phyloP scores from a whole-genome alignment of 2,888 invertebrate species.

The Zaprionus lineosus region DNA sequence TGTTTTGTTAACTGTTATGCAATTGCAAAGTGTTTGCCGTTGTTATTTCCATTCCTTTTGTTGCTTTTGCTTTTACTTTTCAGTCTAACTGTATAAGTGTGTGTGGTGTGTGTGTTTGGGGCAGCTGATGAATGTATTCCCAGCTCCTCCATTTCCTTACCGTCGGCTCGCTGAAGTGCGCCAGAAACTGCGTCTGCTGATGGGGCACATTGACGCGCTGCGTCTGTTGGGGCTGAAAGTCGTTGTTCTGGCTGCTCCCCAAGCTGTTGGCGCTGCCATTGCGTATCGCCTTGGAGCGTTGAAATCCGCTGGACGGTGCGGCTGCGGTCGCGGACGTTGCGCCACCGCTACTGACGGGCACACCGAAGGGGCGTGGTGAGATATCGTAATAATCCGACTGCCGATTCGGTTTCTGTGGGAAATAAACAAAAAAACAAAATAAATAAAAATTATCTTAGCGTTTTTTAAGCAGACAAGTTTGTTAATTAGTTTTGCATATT shows the following conservation, averaged over 20 bases:
- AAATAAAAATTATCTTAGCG: constrained; percentile 12
- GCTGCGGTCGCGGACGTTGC: constrained; percentile 43
- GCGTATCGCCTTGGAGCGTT: constrained; percentile 80
- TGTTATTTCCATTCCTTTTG: constrained; percentile 24
- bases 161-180: constrained; percentile 81
- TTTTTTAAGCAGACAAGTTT: constrained; percentile 31
- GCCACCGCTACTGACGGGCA: constrained; percentile 48
- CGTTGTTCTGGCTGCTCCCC: constrained; percentile 44
- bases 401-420: constrained; percentile 79
- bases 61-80: constrained; percentile 63
- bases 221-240: constrained; percentile 72
- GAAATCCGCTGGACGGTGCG: constrained; percentile 64
- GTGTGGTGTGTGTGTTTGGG: constrained; percentile 9
- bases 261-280: constrained; percentile 49
- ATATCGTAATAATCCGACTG: constrained; percentile 82
- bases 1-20: constrained; percentile 72
- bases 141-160: constrained; percentile 65
- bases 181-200: constrained; percentile 82
- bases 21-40: constrained; percentile 48
- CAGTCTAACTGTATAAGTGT: constrained; percentile 18
- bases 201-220: constrained; percentile 81
- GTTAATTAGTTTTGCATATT: constrained; percentile 46
- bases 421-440: constrained; percentile 26
- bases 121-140: constrained; percentile 25
- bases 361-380: constrained; percentile 83